Evolutionary conservation across 2,797 vertebrate species (phyloP).

Genomic region (Buceros bicornis): DNA sequence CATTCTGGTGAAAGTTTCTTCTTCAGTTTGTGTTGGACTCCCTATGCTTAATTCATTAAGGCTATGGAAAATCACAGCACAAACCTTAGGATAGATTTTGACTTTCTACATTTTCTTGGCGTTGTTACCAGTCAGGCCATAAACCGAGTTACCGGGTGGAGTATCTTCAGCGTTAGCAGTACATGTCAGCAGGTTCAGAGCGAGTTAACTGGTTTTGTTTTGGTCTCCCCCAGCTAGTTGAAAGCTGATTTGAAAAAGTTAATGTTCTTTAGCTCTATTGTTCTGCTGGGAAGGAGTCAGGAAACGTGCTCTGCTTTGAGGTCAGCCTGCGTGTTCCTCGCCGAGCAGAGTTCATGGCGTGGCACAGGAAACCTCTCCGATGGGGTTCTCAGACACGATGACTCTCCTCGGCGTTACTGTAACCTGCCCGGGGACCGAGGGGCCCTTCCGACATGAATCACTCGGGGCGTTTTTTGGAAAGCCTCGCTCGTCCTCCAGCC

Average conservation of each 20-base stretch:
- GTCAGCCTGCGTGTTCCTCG: not conserved
- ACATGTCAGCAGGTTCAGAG: not conserved
- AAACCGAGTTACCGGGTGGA: not conserved
- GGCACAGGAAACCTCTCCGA: not conserved
- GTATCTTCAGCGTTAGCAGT: not conserved
- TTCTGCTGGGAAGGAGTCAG: conserved; percentile 19
- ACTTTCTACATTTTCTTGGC: not conserved
- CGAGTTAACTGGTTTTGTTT: not conserved
- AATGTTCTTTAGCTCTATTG: conserved; percentile 1
- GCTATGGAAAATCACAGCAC: not conserved
- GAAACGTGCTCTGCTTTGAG: not conserved
- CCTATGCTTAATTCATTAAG: not conserved
- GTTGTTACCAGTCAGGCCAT: not conserved
- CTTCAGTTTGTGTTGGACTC: not conserved
- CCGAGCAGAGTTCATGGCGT: fast-evolving
- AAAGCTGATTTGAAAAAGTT: not conserved
- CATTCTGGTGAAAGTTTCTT: not conserved
- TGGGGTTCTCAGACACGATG: not conserved
- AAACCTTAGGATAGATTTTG: not conserved
- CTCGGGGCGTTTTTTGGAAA: not conserved
- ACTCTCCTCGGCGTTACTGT: not conserved
- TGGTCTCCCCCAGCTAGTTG: not conserved
- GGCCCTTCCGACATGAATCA: not conserved
- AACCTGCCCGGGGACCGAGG: not conserved
- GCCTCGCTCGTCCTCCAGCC: not conserved